Base-by-base conservation (phyloP, 2,113 vertebrate species). In the Microtus oregoni region DNA sequence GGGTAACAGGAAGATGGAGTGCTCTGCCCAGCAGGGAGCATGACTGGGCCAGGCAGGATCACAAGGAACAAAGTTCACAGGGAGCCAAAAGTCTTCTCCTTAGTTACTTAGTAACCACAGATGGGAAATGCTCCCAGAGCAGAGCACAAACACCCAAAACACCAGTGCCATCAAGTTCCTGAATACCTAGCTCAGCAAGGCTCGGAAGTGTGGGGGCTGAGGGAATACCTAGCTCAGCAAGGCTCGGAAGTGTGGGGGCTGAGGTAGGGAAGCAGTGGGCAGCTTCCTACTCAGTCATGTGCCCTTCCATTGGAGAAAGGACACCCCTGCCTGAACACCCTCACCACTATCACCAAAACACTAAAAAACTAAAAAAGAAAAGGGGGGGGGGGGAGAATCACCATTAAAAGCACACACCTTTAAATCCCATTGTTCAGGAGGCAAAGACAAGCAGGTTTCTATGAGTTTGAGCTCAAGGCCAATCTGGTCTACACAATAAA, bases 71-170 rank as follows among this genome's bases (percentile, higher is more conserved):
- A 93, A 70, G 93, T 68, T 73, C 90, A 72, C 0, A 0, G 32
- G 83, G 58, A 63, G 86, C 86, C 82, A 20, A 94, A 97, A 96
- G 95, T 96, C 96, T 73, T 68, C 82, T 73, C 38, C 2, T 2
- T 0, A 17, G 24, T 93, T 65, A 96, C 70, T 86, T 5, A 96
- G 88, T 96, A 96, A 96, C 89, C 8, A 38, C 4, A 3, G 13
- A 85, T 86, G 73, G 91, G 50, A 96, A n/a, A 44, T 61, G n/a
- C 50, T 94, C 61, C n/a, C 55, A 52, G 13, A 65, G 17, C 44
- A n/a, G 26, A 68, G 82, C 26, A 72, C 50, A 11, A 17, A 1
- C 38, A 65, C 9, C 10, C 67, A 14, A 19, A 55, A 38, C 20
- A 20, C 67, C 68, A 30, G 58, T 26, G 44, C n/a, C 58, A 76